Percentiles rank a stretch among this genome's conserved stretches.
phyloP scores from a whole-genome alignment of 2,888 invertebrate species.

The Drosophila vallismaia region DNA sequence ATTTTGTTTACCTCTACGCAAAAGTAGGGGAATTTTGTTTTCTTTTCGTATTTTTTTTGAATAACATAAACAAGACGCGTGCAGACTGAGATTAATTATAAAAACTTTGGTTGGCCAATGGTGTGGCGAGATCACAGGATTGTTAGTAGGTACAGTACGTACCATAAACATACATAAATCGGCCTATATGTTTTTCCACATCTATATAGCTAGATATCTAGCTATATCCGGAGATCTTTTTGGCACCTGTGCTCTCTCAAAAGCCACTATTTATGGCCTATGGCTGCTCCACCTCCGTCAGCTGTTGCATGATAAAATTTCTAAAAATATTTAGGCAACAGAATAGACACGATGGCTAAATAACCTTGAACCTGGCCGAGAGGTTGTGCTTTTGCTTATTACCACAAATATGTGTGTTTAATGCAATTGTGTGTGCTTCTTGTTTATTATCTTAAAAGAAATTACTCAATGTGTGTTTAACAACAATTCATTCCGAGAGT shows the following conservation, averaged over 20 bases:
- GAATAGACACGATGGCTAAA: slow-evolving; percentile 39
- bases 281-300: slow-evolving; percentile 42
- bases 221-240: slow-evolving; percentile 26
- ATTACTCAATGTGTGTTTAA: slow-evolving; percentile 35
- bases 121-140: slow-evolving; percentile 31
- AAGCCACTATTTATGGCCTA: slow-evolving; percentile 43
- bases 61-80: slow-evolving; percentile 63
- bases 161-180: slow-evolving; percentile 28
- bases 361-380: slow-evolving; percentile 73
- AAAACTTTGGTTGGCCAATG: slow-evolving; percentile 36
- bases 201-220: slow-evolving; percentile 11
- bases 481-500: slow-evolving; percentile 17
- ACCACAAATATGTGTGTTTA: slow-evolving; percentile 22
- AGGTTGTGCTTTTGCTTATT: slow-evolving; percentile 53
- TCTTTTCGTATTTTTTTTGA: slow-evolving; percentile 28
- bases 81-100: slow-evolving; percentile 54
- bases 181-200: neutral
- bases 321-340: slow-evolving; percentile 67
- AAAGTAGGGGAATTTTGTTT: slow-evolving; percentile 43
- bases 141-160: slow-evolving; percentile 14
- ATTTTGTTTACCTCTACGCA: slow-evolving; percentile 65
- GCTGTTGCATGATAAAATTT: slow-evolving; percentile 79
- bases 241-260: slow-evolving; percentile 14
- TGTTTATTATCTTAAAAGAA: slow-evolving; percentile 34
- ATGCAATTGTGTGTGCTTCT: slow-evolving; percentile 7